These are phyloP conservation scores for Marmota monax DNA, from an alignment of 2,113 vertebrate species.

Conservation along the genomic window DNA sequence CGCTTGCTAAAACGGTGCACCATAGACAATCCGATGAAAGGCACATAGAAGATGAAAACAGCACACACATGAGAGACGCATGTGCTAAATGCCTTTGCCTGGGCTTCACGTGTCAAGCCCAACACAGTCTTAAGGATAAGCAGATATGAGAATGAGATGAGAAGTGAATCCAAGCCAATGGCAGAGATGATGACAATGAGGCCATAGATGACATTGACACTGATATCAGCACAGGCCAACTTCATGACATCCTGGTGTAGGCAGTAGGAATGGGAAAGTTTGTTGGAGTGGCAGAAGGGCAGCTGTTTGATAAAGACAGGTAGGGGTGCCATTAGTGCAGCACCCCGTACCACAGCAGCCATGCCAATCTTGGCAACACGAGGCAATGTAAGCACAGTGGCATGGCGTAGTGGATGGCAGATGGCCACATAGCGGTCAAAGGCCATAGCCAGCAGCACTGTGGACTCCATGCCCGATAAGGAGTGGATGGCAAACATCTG, in stretches of 20 bases:
- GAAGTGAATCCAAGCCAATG: constrained; percentile 79
- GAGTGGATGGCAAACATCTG: constrained; percentile 86
- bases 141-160: constrained; percentile 80
- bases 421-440: constrained; percentile 84
- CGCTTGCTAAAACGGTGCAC: constrained; percentile 80
- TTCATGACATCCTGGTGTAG: constrained; percentile 84
- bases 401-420: constrained; percentile 80
- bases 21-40: constrained; percentile 82
- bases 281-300: constrained; percentile 78
- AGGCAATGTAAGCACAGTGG: constrained; percentile 79
- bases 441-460: constrained; percentile 83
- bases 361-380: constrained; percentile 78
- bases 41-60: constrained; percentile 83
- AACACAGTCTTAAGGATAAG: constrained; percentile 82
- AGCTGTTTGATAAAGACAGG: constrained; percentile 78
- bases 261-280: constrained; percentile 82
- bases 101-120: constrained; percentile 78
- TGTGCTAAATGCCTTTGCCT: constrained; percentile 81
- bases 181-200: constrained; percentile 81
- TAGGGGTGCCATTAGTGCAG: constrained; percentile 79
- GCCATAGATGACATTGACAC: constrained; percentile 75
- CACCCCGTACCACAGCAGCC: constrained; percentile 80
- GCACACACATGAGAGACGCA: constrained; percentile 83
- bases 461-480: constrained; percentile 83
- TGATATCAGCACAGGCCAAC: constrained; percentile 79